These are phyloP conservation scores for Sanderia malayensis DNA, from an alignment of 30 jellyfish, hydroid and myxozoan genomes.

Conservation along the genomic window DNA sequence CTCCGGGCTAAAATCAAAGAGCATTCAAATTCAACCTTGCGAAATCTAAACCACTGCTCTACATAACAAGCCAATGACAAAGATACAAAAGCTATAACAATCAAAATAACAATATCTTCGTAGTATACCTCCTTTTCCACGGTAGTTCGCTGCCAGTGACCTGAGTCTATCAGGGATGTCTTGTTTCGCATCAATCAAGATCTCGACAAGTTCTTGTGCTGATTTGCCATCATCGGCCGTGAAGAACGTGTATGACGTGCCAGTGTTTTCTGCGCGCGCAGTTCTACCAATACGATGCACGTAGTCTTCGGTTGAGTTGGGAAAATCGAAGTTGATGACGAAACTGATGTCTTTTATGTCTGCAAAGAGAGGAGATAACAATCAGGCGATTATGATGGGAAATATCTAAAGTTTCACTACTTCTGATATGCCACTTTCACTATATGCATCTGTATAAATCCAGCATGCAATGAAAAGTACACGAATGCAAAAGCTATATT, in stretches of 20 bases:
- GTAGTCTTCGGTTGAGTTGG: slow-evolving; percentile 87
- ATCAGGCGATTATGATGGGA: neutral
- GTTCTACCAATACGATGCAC: slow-evolving; percentile 98
- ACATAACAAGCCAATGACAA: no score
- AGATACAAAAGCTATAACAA: no score
- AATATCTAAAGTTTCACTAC: no score
- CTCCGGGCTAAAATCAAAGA: slow-evolving; percentile 27
- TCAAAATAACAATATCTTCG: no score
- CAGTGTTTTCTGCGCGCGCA: slow-evolving; percentile 90
- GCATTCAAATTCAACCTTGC: no score
- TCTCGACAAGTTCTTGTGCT: slow-evolving; percentile 75
- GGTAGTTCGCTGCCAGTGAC: slow-evolving; percentile 46
- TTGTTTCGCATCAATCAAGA: slow-evolving; percentile 86
- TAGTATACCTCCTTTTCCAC: slow-evolving; percentile 62
- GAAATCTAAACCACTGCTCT: no score
- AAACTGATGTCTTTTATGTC: slow-evolving; percentile 96
- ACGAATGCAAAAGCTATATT: no score
- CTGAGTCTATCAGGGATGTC: slow-evolving; percentile 79
- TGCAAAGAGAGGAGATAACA: slow-evolving; percentile 16
- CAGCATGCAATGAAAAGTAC: no score
- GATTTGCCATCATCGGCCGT: slow-evolving; percentile 70
- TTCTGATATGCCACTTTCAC: no score
- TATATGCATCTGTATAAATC: no score
- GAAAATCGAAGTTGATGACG: slow-evolving; percentile 92
- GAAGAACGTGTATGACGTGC: slow-evolving; percentile 96